Percentiles rank a stretch among this genome's conserved stretches.
Evolutionary conservation across 2,888 invertebrate species (phyloP).

Genomic region (Drosophila acutilabella): DNA sequence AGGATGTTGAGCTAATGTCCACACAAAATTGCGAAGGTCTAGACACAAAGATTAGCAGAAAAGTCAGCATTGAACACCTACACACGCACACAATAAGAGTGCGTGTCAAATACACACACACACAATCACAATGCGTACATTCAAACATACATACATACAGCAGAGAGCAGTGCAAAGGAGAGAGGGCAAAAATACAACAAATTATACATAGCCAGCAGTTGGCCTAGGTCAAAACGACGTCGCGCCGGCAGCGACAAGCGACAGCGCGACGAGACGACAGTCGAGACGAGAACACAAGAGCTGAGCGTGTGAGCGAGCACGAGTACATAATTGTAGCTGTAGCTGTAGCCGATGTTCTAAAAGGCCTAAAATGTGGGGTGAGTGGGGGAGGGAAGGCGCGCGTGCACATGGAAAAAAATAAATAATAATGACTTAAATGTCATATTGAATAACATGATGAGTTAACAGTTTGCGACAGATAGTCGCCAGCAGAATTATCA

Average conservation of each 20-base stretch:
- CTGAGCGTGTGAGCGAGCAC: constrained; percentile 17
- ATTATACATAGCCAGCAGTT: constrained; percentile 49
- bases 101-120: constrained; percentile 9
- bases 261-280: constrained; percentile 6
- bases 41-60: constrained; percentile 56
- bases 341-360: constrained; percentile 28
- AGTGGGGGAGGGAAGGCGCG: constrained; percentile 30
- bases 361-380: not conserved
- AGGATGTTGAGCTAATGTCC: constrained; percentile 19
- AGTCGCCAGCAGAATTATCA: constrained; percentile 19
- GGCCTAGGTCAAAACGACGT: constrained; percentile 72
- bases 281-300: constrained; percentile 32
- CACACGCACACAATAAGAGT: constrained; percentile 5
- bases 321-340: constrained; percentile 8
- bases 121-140: not conserved
- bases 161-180: constrained; percentile 10
- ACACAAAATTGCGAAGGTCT: constrained; percentile 70
- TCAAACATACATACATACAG: not conserved
- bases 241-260: constrained; percentile 28
- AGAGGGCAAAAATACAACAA: constrained; percentile 34
- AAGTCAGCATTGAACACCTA: constrained; percentile 29
- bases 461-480: constrained; percentile 33
- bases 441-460: constrained; percentile 44
- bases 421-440: constrained; percentile 31
- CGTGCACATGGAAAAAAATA: constrained; percentile 58